Evolutionary conservation across 2,113 vertebrate species (phyloP).

Genomic region (Plotosus lineatus): DNA sequence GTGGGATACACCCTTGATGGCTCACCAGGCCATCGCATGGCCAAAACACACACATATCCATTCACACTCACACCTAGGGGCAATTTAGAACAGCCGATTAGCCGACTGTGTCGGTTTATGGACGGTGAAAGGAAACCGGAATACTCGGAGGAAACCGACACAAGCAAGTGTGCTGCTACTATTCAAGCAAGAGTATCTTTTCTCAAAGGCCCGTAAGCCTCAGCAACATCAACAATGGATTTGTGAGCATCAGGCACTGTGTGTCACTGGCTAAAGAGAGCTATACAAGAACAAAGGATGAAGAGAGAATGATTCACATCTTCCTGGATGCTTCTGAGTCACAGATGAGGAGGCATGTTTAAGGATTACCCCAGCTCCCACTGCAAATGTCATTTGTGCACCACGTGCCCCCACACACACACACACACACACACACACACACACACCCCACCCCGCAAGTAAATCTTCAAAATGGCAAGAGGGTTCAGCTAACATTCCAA

Average conservation of each 20-base stretch:
- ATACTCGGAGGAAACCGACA: too few relatives aligned
- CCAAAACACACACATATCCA: too few relatives aligned
- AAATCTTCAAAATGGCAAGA: neutral
- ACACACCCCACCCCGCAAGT: constrained; percentile 4
- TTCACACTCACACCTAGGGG: too few relatives aligned
- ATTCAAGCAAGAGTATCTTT: constrained; percentile 33
- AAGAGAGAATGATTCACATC: constrained; percentile 33
- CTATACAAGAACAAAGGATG: neutral
- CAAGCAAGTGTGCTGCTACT: constrained; percentile 47
- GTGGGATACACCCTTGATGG: too few relatives aligned
- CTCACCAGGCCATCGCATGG: too few relatives aligned
- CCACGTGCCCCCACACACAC: constrained; percentile 15
- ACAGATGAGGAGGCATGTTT: constrained; percentile 39
- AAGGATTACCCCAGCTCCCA: constrained; percentile 36
- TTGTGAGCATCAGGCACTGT: constrained; percentile 23
- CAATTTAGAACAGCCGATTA: too few relatives aligned
- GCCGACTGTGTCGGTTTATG: too few relatives aligned
- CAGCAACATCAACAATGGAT: constrained; percentile 17
- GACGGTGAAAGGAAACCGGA: too few relatives aligned
- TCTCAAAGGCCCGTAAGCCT: constrained; percentile 5
- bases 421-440: too few relatives aligned
- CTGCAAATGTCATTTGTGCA: constrained; percentile 45
- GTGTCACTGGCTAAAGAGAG: neutral
- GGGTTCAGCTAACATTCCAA: neutral
- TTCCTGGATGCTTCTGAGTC: constrained; percentile 34